Percentiles rank a stretch among this genome's conserved stretches.
Evolutionary conservation across 2,797 vertebrate genomes (phyloP).

Genomic region (Dermochelys coriacea): DNA sequence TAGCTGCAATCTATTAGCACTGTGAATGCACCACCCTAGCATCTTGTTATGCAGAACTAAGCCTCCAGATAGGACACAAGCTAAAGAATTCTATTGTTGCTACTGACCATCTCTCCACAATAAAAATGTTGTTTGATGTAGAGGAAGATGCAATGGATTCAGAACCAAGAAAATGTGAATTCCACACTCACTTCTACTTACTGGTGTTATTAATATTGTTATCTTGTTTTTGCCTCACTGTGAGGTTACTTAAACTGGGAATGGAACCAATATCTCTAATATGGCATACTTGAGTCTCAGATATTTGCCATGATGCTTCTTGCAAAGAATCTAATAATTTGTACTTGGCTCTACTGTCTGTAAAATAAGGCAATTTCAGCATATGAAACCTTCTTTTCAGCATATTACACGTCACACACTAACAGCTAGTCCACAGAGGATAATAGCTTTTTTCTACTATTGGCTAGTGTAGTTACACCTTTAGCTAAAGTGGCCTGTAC

Average conservation of each 20-base stretch:
- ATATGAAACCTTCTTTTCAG: not conserved
- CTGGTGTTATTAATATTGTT: fast-evolving
- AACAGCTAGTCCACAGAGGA: not conserved
- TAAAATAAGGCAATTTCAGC: not conserved
- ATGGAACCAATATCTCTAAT: not conserved
- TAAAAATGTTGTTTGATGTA: not conserved
- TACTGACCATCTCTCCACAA: not conserved
- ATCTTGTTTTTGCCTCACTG: not conserved
- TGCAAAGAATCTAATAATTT: not conserved
- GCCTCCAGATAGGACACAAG: not conserved
- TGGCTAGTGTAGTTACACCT: not conserved
- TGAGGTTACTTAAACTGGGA: not conserved
- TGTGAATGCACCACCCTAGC: not conserved
- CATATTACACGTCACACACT: not conserved
- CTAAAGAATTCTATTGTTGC: not conserved
- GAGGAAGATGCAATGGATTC: not conserved
- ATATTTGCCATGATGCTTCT: not conserved
- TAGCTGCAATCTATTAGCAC: not conserved
- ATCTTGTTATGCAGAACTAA: not conserved
- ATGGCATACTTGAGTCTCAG: fast-evolving
- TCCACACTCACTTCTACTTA: not conserved
- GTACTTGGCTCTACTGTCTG: not conserved
- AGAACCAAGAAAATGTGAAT: not conserved
- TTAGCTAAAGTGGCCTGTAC: not conserved
- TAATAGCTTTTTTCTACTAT: not conserved